phyloP scores from a whole-genome alignment of 2,113 vertebrate species.

The Bufo bufo region DNA sequence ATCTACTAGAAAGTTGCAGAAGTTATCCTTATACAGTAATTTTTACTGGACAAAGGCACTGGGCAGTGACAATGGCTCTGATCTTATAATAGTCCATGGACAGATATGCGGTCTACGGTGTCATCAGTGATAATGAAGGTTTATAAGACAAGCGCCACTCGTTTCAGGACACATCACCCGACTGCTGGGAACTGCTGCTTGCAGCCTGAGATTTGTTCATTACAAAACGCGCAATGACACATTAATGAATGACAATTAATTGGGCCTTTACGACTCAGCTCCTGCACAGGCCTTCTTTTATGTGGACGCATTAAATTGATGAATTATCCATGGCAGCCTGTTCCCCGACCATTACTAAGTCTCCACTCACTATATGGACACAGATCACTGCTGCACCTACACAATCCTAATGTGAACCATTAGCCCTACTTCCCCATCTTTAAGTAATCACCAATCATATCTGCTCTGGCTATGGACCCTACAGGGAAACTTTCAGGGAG shows the following conservation, averaged over 20 bases:
- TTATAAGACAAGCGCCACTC: not conserved
- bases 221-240: conserved; percentile 1
- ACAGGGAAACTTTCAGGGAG: too few species aligned
- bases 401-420: not conserved
- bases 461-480: not conserved
- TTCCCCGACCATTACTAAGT: not conserved
- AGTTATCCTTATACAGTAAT: too few species aligned
- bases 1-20: not conserved
- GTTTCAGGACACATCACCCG: not conserved
- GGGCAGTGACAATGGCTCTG: not conserved
- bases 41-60: not conserved
- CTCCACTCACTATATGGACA: not conserved
- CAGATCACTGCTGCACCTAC: not conserved
- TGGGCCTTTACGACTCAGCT: not conserved
- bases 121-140: not conserved
- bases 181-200: not conserved
- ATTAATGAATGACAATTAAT: conserved; percentile 11
- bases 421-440: not conserved
- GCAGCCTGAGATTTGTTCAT: conserved; percentile 5
- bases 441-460: too few species aligned
- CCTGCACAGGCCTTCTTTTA: not conserved
- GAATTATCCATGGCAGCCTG: not conserved
- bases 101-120: not conserved
- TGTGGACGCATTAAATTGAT: conserved; percentile 5
- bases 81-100: not conserved